A percentile compares a stretch with the other conserved stretches of the same genome.
These are phyloP conservation scores for Limnephilus marmoratus DNA, from an alignment of 2,888 invertebrate genomes.

Conservation along the genomic window DNA sequence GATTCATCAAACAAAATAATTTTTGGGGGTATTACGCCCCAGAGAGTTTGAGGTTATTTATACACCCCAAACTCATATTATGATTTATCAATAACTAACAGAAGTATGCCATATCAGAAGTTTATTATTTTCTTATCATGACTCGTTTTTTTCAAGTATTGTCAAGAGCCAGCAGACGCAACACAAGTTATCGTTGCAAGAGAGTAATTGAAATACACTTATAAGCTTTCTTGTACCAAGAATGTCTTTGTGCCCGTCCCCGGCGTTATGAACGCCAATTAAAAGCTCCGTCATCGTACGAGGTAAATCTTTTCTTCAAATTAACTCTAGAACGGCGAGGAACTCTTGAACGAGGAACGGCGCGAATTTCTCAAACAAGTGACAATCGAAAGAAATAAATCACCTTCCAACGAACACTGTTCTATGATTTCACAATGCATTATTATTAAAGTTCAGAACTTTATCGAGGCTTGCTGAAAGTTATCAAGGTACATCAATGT, in stretches of 20 bases:
- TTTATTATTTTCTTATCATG: neutral
- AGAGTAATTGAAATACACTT: slow-evolving; percentile 41
- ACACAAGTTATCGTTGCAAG: neutral
- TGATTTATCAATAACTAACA: too few relatives aligned
- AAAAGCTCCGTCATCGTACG: slow-evolving; percentile 2
- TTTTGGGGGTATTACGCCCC: too few relatives aligned
- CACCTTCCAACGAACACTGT: neutral
- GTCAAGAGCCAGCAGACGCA: neutral
- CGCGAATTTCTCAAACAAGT: neutral
- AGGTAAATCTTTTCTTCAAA: neutral
- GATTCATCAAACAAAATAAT: too few relatives aligned
- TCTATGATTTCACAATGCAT: neutral
- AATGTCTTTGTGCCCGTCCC: neutral
- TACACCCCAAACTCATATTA: too few relatives aligned
- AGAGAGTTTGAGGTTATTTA: too few relatives aligned
- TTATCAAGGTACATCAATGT: neutral
- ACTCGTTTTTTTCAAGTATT: too few relatives aligned
- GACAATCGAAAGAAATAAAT: neutral
- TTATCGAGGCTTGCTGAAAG: neutral
- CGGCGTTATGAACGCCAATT: slow-evolving; percentile 25
- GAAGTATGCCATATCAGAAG: neutral
- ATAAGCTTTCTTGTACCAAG: slow-evolving; percentile 28
- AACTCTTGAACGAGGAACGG: neutral
- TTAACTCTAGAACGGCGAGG: neutral
- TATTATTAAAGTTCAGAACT: neutral